Percentiles rank a stretch among this genome's conserved stretches.
Evolutionary conservation across 2,888 invertebrate species (phyloP).

Genomic region (Apotomis betuletana): DNA sequence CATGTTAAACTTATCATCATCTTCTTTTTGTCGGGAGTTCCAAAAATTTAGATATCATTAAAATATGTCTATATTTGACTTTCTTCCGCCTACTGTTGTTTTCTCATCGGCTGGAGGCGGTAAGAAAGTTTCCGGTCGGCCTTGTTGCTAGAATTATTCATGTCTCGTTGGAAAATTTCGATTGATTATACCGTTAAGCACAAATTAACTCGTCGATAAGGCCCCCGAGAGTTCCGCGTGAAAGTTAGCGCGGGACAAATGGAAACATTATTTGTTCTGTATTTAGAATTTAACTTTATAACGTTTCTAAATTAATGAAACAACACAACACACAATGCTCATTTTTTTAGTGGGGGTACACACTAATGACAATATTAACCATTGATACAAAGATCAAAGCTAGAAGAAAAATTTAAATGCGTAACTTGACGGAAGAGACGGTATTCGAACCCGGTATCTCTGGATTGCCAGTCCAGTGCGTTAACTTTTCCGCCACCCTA

Average conservation of each 20-base stretch:
- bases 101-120: neutral
- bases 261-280: slow-evolving; percentile 47
- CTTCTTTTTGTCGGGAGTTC: no score
- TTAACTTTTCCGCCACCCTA: no score
- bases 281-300: slow-evolving; percentile 23
- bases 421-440: no score
- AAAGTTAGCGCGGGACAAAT: slow-evolving; percentile 45
- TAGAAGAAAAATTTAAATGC: no score
- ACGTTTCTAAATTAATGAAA: no score
- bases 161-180: slow-evolving; percentile 65
- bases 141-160: slow-evolving; percentile 69
- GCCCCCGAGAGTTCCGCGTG: slow-evolving; percentile 28
- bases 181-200: slow-evolving; percentile 72
- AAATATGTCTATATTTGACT: neutral
- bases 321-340: no score
- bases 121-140: slow-evolving; percentile 54
- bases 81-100: slow-evolving; percentile 9
- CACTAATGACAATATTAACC: no score
- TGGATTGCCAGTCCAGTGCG: no score
- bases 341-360: no score
- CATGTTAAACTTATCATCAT: no score
- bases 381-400: no score
- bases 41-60: neutral
- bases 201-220: slow-evolving; percentile 57
- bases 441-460: no score